Conservation (phyloP, 1,140 invertebrate species). For the Brachionus rotundiformis region DNA sequence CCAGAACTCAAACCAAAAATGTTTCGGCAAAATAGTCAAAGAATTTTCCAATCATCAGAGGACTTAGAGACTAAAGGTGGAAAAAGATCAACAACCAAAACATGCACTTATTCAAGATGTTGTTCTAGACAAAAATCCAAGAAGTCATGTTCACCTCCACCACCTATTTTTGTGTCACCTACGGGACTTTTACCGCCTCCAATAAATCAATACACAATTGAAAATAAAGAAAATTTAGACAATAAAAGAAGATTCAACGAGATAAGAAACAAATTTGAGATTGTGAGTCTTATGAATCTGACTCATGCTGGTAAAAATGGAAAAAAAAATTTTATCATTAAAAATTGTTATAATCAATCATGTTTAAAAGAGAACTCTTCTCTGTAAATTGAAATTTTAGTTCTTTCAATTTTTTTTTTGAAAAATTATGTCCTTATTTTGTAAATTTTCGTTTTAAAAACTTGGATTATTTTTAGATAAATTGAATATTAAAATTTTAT, state of each 20-base stretch:
- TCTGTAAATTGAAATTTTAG: not conserved
- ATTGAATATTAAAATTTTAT: too few relatives aligned
- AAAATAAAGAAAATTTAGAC: not conserved
- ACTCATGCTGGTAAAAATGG: not conserved
- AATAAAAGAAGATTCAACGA: slow-evolving; percentile 19
- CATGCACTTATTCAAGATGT: not conserved
- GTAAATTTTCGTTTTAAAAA: not conserved
- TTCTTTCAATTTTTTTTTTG: not conserved
- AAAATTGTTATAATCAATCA: slow-evolving; percentile 38
- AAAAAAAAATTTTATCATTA: not conserved
- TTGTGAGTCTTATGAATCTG: not conserved
- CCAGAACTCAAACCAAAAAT: slow-evolving; percentile 3
- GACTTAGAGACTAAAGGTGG: not conserved
- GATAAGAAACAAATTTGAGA: slow-evolving; percentile 26
- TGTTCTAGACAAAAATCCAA: slow-evolving; percentile 32
- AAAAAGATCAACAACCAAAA: slow-evolving; percentile 7
- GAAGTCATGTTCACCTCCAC: slow-evolving; percentile 1
- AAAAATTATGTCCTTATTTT: not conserved
- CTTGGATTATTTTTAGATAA: too few relatives aligned
- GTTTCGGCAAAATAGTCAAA: slow-evolving; percentile 3
- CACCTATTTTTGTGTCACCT: slow-evolving; percentile 6
- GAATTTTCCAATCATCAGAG: not conserved
- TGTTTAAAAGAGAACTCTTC: not conserved
- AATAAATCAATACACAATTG: not conserved
- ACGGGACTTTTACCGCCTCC: slow-evolving; percentile 4